phyloP scores from a whole-genome alignment of 2,113 vertebrate genomes.

The Plestiodon gilberti region DNA sequence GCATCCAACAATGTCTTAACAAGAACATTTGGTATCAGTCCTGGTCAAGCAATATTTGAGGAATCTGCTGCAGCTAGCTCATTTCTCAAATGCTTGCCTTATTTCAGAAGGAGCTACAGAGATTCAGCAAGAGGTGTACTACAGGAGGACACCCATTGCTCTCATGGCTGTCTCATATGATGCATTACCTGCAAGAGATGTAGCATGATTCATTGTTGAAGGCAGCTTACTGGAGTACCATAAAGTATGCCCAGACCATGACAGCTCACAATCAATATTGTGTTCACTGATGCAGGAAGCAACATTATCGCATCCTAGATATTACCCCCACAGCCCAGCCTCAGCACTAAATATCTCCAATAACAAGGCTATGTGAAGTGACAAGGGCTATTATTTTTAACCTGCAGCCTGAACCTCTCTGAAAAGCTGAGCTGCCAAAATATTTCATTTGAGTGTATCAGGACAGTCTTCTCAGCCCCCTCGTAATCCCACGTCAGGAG shows the following conservation, averaged over 20 bases:
- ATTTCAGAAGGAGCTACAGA: background rate
- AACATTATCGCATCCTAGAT: slow-evolving; percentile 45
- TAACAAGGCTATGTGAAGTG: slow-evolving; percentile 52
- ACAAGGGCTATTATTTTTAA: slow-evolving; percentile 58
- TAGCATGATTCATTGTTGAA: slow-evolving; percentile 4
- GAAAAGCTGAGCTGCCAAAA: slow-evolving; percentile 28
- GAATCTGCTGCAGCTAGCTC: background rate
- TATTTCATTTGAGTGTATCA: background rate
- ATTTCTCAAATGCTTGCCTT: background rate
- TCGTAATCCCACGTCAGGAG: background rate
- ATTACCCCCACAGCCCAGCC: background rate
- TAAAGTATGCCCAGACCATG: slow-evolving; percentile 45
- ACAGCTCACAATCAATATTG: slow-evolving; percentile 57
- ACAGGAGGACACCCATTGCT: background rate
- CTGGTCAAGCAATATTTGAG: accelerated
- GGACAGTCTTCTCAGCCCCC: slow-evolving; percentile 11
- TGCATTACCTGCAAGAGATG: background rate
- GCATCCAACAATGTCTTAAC: background rate
- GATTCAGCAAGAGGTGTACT: background rate
- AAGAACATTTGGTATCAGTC: background rate
- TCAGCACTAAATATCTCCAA: slow-evolving; percentile 54
- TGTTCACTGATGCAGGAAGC: slow-evolving; percentile 43
- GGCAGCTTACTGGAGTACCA: slow-evolving; percentile 47
- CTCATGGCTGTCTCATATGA: background rate
- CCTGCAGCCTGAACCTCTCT: slow-evolving; percentile 8